Conservation (phyloP, 2,888 invertebrate species). For the Agrochola lychnidis region DNA sequence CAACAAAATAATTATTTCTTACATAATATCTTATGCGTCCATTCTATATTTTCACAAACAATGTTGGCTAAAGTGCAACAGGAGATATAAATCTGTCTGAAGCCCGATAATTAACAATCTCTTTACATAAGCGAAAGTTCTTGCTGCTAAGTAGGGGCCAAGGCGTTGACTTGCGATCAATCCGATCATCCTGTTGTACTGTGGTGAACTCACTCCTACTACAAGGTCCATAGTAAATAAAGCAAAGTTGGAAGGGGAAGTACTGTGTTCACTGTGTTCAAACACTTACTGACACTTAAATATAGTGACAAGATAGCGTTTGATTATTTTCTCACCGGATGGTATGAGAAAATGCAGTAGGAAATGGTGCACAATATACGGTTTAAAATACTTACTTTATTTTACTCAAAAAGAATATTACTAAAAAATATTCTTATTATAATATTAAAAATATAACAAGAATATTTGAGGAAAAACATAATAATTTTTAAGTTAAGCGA, state of each 20-base stretch:
- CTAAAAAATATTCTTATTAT: too few relatives aligned
- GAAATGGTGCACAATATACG: neutral
- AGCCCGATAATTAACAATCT: constrained; percentile 8
- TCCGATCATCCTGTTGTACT: constrained; percentile 14
- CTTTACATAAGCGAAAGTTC: constrained; percentile 57
- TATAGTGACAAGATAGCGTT: neutral
- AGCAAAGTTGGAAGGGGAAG: neutral
- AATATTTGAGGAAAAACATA: too few relatives aligned
- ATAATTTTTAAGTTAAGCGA: too few relatives aligned
- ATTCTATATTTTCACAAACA: too few relatives aligned
- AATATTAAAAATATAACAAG: too few relatives aligned
- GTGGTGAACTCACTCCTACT: constrained; percentile 2
- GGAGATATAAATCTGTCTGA: neutral
- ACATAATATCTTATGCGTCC: too few relatives aligned
- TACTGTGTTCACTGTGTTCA: too few relatives aligned
- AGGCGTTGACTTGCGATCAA: constrained; percentile 15
- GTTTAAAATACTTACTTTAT: neutral
- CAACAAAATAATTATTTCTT: too few relatives aligned
- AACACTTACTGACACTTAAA: neutral
- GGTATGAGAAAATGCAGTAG: neutral
- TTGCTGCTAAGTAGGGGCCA: constrained; percentile 18
- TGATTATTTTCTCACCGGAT: neutral
- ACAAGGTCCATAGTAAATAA: neutral
- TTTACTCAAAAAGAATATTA: neutral
- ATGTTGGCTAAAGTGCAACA: constrained; percentile 13